phyloP scores from a whole-genome alignment of 2,888 invertebrate species.

The Quadroppia sp. region DNA sequence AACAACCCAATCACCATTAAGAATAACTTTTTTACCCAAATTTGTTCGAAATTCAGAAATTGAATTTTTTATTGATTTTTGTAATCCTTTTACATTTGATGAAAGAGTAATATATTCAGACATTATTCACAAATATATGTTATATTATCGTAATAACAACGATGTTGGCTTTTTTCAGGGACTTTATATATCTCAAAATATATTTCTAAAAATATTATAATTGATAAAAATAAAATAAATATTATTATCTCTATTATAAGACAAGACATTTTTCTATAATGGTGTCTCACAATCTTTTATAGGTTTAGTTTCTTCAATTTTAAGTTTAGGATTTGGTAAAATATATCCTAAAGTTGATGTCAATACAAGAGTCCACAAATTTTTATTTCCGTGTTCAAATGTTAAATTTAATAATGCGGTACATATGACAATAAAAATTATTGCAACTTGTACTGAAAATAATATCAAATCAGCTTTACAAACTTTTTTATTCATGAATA shows the following conservation, averaged over 20 bases:
- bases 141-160: neutral
- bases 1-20: neutral
- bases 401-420: neutral
- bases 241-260: neutral
- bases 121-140: neutral
- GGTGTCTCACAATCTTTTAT: neutral
- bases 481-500: neutral
- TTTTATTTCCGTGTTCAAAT: neutral
- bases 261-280: neutral
- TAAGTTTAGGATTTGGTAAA: neutral
- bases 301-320: neutral
- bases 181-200: neutral
- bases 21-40: neutral
- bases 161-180: neutral
- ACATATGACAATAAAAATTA: neutral
- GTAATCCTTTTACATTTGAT: neutral
- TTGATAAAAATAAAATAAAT: neutral
- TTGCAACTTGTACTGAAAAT: neutral
- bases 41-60: neutral
- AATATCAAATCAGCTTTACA: neutral
- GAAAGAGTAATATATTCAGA: neutral
- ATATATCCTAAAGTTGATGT: neutral
- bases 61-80: neutral
- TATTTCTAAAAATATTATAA: neutral
- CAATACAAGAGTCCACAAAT: conserved; percentile 16